Evolutionary conservation across 2,888 invertebrate genomes (phyloP), one percentile per base, ranked within the genome.

Genomic region (Melanargia galathea): DNA sequence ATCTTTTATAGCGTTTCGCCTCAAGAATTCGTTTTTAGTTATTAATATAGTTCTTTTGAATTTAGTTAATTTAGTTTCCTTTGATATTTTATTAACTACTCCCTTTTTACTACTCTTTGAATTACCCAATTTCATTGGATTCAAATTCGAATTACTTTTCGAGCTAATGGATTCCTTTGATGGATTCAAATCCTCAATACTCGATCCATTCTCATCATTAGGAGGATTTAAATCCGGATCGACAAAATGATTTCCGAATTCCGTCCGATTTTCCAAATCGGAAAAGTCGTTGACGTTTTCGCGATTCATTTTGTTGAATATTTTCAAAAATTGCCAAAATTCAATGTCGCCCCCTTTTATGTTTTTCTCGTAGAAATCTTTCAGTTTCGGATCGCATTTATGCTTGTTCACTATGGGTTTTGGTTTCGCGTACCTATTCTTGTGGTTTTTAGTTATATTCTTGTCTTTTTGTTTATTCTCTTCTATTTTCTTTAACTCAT

Each of bases 321-420:
- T 87, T 60, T 89, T 89, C 13, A 89, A 56, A 66, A 90, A 90
- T 30, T 90, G 89, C 84, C 88, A 87, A 49, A 90, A 90, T 22
- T 88, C 87, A 1, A 90, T 78, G 52, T 89, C 84, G 0, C 80
- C 79, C 0, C 90, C 90, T 67, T 82, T 80, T 0, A 90, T 81
- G 18, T 89, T 85, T 0, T 76, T 80, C 22, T 84, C 76, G 48
- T 86, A 90, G 62, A 90, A 90, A 0, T 83, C 76, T 20, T 77
- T 85, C 0, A 90, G 63, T 40, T 81, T 70, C 2, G 78, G 77
- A 24, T 90, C 88, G 51, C 89, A 89, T 67, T 80, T 86, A 2
- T 90, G 88, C 1, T 82, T 88, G 43, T 79, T 79, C 7, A 69
- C 71, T 0, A 90, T 83, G 0, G 90, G 87, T 45, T 81, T 80